These are phyloP conservation scores for Rhaphigaster nebulosa DNA, from an alignment of 2,888 invertebrate species.

Conservation along the genomic window DNA sequence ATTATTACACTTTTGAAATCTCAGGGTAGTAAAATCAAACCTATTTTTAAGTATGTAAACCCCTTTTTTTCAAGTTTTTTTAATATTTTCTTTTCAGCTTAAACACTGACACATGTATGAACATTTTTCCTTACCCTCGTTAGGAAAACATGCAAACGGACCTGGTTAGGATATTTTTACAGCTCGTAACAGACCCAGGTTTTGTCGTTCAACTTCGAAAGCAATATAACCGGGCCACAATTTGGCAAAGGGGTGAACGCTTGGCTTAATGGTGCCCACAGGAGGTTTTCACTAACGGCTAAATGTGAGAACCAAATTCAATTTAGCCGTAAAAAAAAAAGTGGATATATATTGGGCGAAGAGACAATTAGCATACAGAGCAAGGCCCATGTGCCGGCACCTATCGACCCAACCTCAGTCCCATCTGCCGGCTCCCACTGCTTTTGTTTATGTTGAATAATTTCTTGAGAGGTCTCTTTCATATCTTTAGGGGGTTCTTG, in stretches of 20 bases:
- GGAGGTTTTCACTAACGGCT: not conserved
- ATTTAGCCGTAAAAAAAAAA: not conserved
- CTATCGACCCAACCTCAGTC: not conserved
- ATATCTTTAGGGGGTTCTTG: not conserved
- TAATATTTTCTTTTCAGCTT: not conserved
- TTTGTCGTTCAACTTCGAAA: not conserved
- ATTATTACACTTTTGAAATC: too few relatives aligned
- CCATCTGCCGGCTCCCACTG: conserved; percentile 30
- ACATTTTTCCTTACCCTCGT: not conserved
- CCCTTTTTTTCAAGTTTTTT: not conserved
- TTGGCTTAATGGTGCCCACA: conserved; percentile 1
- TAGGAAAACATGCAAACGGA: too few relatives aligned
- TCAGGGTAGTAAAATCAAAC: too few relatives aligned
- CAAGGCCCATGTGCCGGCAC: not conserved
- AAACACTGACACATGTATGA: not conserved
- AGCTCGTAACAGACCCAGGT: not conserved
- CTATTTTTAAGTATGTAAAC: too few relatives aligned
- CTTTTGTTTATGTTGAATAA: conserved; percentile 31
- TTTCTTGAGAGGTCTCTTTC: not conserved
- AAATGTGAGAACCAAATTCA: not conserved
- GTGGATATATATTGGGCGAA: not conserved
- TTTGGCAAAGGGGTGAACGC: not conserved
- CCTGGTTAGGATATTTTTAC: not conserved
- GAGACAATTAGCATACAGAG: not conserved
- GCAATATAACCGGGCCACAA: not conserved